Evolutionary conservation across 1,140 invertebrate genomes (phyloP).

Genomic region (Rhopalosiphum maidis): DNA sequence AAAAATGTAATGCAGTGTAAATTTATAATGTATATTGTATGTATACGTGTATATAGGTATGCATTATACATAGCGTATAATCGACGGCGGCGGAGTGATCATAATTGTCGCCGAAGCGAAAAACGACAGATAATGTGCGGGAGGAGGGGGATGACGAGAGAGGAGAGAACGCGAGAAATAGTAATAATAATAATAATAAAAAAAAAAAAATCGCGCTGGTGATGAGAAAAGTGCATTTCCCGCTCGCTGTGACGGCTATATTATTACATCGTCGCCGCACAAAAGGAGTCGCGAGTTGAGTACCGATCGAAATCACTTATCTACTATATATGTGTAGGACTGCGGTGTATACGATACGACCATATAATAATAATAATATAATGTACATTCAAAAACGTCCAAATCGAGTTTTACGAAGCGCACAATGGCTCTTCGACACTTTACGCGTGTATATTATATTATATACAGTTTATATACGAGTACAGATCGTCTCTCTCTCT

Average conservation of each 20-base stretch:
- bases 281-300: constrained; percentile 25
- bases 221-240: constrained; percentile 43
- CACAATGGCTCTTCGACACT: constrained; percentile 42
- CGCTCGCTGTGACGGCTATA: neutral
- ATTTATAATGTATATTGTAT: neutral
- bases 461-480: neutral
- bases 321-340: neutral
- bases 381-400: constrained; percentile 41
- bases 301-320: constrained; percentile 45
- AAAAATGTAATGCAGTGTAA: neutral
- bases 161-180: neutral
- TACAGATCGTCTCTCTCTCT: neutral
- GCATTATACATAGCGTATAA: neutral
- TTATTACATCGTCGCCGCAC: neutral
- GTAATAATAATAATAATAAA: no score
- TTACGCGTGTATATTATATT: neutral
- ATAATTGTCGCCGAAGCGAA: constrained; percentile 40
- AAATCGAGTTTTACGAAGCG: constrained; percentile 46
- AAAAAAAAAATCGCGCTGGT: neutral
- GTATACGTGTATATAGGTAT: neutral
- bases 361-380: constrained; percentile 35
- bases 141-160: neutral
- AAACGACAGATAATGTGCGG: constrained; percentile 39
- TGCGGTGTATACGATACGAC: neutral
- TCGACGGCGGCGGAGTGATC: neutral